These are phyloP conservation scores for Campoletis sonorensis DNA, from an alignment of 1,140 invertebrate genomes.

Conservation along the genomic window DNA sequence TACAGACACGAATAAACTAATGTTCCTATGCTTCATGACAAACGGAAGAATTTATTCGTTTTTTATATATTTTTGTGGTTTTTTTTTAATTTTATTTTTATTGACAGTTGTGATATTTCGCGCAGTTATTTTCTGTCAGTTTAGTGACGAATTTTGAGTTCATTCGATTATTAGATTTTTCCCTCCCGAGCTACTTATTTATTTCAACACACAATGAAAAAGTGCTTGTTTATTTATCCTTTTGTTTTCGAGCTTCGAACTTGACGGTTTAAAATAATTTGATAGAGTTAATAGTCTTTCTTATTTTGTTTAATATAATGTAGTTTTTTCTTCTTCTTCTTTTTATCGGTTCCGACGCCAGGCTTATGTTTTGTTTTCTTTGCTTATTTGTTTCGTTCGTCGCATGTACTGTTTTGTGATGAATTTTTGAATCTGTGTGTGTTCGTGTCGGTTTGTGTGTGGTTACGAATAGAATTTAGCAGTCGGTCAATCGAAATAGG, in stretches of 20 bases:
- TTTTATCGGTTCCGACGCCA: too few relatives aligned
- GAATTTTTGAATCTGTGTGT: not conserved
- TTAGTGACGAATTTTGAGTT: too few relatives aligned
- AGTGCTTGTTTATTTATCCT: not conserved
- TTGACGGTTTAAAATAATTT: not conserved
- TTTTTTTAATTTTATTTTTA: not conserved
- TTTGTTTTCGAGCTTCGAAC: not conserved
- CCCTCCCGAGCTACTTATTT: not conserved
- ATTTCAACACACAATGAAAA: not conserved
- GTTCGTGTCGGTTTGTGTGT: conserved; percentile 31
- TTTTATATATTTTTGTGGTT: not conserved
- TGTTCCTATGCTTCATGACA: too few relatives aligned
- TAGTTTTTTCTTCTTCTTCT: too few relatives aligned
- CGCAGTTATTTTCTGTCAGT: too few relatives aligned
- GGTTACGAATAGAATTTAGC: conserved; percentile 8
- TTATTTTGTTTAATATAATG: not conserved
- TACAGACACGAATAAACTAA: too few relatives aligned
- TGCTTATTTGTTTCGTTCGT: not conserved
- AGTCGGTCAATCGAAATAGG: conserved; percentile 54
- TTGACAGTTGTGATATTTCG: not conserved
- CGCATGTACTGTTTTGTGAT: too few relatives aligned
- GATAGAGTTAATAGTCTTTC: not conserved
- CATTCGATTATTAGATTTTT: not conserved
- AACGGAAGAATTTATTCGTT: not conserved
- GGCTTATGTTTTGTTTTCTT: not conserved